Percentiles rank a stretch among this genome's conserved stretches.
phyloP scores from a whole-genome alignment of 53 echinoderm and acorn worm genomes.

The Glandiceps talaboti region DNA sequence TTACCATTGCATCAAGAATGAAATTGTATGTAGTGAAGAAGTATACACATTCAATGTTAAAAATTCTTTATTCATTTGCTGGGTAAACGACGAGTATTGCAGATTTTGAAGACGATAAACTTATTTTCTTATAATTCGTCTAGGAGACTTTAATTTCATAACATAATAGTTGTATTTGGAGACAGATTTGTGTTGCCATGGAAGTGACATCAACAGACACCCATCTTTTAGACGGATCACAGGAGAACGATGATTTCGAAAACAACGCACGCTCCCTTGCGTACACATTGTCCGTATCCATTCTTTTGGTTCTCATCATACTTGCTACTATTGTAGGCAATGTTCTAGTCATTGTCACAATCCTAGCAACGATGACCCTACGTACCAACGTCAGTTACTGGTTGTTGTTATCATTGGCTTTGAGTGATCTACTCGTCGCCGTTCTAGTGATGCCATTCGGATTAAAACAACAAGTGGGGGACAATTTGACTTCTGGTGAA shows the following conservation, averaged over 20 bases:
- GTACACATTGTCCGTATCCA: neutral
- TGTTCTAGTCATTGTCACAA: neutral
- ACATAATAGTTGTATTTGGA: too few relatives aligned
- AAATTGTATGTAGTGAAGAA: too few relatives aligned
- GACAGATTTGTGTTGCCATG: too few relatives aligned
- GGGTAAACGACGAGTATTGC: too few relatives aligned
- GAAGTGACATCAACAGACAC: neutral
- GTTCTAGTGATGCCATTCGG: neutral
- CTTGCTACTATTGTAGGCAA: neutral
- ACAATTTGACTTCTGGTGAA: neutral
- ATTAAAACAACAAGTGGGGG: neutral
- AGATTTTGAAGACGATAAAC: too few relatives aligned
- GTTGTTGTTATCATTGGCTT: neutral
- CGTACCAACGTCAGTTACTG: neutral
- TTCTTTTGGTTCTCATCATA: neutral
- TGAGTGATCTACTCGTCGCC: neutral
- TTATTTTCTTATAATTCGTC: too few relatives aligned
- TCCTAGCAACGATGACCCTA: neutral
- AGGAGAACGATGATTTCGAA: neutral
- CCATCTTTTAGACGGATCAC: too few relatives aligned
- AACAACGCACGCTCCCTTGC: neutral
- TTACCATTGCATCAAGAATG: too few relatives aligned
- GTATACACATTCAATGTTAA: too few relatives aligned
- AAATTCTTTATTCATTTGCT: too few relatives aligned
- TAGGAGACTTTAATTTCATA: too few relatives aligned